These are phyloP conservation scores for Yoshiicerus persimilis DNA, from an alignment of 1,140 invertebrate species.

Conservation along the genomic window DNA sequence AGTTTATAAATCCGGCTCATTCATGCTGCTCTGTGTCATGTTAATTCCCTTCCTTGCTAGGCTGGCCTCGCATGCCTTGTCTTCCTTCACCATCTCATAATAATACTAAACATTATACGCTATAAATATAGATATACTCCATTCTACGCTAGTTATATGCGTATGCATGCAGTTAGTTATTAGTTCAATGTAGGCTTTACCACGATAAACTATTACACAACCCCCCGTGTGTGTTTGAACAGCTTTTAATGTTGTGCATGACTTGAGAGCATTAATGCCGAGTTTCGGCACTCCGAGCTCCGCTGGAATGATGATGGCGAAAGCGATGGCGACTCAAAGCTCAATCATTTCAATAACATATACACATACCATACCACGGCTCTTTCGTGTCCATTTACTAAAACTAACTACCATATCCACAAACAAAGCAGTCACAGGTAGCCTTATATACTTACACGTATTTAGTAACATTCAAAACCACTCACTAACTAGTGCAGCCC, in stretches of 20 bases:
- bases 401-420: not conserved
- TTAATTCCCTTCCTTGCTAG: not conserved
- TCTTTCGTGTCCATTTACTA: not conserved
- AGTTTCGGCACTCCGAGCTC: not conserved
- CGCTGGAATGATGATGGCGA: constrained; percentile 6
- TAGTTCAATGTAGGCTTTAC: not conserved
- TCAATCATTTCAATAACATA: constrained; percentile 9
- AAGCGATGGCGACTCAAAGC: constrained; percentile 2
- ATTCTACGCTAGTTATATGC: no score
- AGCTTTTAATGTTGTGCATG: constrained; percentile 22
- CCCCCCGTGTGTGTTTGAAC: constrained; percentile 19
- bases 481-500: not conserved
- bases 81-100: not conserved
- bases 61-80: not conserved
- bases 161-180: not conserved
- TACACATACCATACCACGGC: not conserved
- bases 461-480: not conserved
- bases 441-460: not conserved
- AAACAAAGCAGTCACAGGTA: not conserved
- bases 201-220: constrained; percentile 17
- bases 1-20: not conserved
- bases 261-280: constrained; percentile 12
- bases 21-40: not conserved
- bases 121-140: not conserved
- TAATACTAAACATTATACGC: not conserved